Conservation (phyloP, 2,888 invertebrate genomes). For the Poecilobothrus nobilitatus region DNA sequence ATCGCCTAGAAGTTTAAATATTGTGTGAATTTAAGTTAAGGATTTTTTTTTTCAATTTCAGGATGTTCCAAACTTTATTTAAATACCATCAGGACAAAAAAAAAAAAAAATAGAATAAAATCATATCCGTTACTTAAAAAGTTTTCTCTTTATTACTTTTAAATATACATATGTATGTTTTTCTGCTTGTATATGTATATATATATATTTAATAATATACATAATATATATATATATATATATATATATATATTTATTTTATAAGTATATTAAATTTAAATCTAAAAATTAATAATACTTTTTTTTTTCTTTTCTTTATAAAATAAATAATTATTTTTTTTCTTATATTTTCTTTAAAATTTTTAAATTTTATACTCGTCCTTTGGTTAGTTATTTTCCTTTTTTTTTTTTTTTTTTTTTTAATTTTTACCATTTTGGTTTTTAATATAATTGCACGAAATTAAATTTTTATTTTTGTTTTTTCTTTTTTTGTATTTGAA, state of each 20-base stretch:
- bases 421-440: neutral
- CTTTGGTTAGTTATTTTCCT: neutral
- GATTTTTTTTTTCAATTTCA: no score
- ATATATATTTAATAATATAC: neutral
- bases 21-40: no score
- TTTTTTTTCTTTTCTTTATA: neutral
- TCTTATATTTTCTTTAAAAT: neutral
- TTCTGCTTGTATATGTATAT: neutral
- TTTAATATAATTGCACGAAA: neutral
- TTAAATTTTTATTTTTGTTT: neutral
- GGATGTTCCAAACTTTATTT: no score
- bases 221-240: no score
- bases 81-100: no score
- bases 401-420: neutral
- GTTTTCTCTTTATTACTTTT: neutral
- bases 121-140: neutral
- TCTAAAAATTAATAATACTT: neutral
- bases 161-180: neutral
- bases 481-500: neutral
- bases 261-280: neutral
- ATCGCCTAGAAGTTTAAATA: no score
- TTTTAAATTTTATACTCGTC: neutral
- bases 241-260: neutral
- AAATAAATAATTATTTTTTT: neutral
- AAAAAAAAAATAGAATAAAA: no score